Evolutionary conservation across 2,113 vertebrate species (phyloP).

Genomic region (Pelecanoides urinatrix): DNA sequence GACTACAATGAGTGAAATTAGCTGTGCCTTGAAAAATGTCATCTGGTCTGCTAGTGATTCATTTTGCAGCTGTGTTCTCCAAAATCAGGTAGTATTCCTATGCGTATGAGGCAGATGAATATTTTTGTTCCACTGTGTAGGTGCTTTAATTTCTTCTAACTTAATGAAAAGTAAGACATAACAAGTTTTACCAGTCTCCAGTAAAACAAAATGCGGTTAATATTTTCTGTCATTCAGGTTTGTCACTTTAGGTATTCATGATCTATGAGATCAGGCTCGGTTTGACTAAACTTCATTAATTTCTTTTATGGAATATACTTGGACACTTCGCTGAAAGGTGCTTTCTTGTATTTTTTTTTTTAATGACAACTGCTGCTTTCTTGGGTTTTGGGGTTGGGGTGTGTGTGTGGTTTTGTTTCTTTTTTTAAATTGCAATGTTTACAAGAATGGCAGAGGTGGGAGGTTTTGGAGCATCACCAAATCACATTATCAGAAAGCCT

Average conservation of each 20-base stretch:
- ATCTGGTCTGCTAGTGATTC: accelerated
- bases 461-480: not conserved
- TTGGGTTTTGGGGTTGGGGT: not conserved
- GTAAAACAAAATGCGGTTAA: not conserved
- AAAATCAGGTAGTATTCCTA: not conserved
- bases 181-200: not conserved
- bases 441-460: not conserved
- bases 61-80: not conserved
- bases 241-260: not conserved
- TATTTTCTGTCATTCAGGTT: not conserved
- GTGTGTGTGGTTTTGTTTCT: not conserved
- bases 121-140: not conserved
- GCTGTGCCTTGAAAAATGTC: not conserved
- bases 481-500: not conserved
- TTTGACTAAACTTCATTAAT: not conserved
- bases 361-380: not conserved
- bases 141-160: not conserved
- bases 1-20: not conserved
- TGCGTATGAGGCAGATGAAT: not conserved
- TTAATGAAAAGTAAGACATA: not conserved
- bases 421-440: not conserved
- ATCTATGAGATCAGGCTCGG: not conserved
- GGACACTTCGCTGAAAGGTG: not conserved
- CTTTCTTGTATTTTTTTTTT: not conserved
- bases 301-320: not conserved